These are phyloP conservation scores for Hemaris fuciformis DNA, from an alignment of 2,888 invertebrate species.

Conservation along the genomic window DNA sequence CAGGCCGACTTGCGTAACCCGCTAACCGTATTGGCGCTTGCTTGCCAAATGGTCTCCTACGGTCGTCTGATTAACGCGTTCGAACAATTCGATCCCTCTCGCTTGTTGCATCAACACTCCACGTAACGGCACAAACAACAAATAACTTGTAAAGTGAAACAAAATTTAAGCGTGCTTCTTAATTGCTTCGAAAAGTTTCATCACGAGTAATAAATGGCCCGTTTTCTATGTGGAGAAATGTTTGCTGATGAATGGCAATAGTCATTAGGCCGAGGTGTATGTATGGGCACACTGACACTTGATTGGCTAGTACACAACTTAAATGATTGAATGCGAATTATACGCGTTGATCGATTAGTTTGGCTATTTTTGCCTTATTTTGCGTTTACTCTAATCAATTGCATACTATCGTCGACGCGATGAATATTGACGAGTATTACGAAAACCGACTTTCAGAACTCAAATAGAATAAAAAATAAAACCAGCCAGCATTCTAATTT, in stretches of 20 bases:
- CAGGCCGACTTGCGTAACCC: slow-evolving; percentile 25
- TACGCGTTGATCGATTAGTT: neutral
- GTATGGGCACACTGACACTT: neutral
- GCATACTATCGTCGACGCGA: neutral
- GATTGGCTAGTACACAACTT: neutral
- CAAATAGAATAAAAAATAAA: neutral
- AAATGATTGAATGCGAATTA: neutral
- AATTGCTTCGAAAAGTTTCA: slow-evolving; percentile 8
- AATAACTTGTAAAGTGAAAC: neutral
- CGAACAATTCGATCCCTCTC: slow-evolving; percentile 11
- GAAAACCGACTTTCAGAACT: neutral
- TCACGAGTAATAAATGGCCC: slow-evolving; percentile 3
- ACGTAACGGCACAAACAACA: neutral
- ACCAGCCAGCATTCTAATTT: slow-evolving; percentile 36
- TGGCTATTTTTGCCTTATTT: no score
- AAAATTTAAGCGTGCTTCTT: neutral
- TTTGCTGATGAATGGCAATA: slow-evolving; percentile 2
- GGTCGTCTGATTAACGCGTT: slow-evolving; percentile 19
- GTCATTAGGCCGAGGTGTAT: neutral
- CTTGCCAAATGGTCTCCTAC: slow-evolving; percentile 19
- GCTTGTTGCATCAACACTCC: neutral
- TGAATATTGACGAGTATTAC: neutral
- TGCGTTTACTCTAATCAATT: neutral
- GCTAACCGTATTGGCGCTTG: slow-evolving; percentile 21
- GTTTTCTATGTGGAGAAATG: slow-evolving; percentile 6